Evolutionary conservation across 2,888 invertebrate species (phyloP), one percentile per base, ranked within the genome.

Genomic region (Augiades crinisus): DNA sequence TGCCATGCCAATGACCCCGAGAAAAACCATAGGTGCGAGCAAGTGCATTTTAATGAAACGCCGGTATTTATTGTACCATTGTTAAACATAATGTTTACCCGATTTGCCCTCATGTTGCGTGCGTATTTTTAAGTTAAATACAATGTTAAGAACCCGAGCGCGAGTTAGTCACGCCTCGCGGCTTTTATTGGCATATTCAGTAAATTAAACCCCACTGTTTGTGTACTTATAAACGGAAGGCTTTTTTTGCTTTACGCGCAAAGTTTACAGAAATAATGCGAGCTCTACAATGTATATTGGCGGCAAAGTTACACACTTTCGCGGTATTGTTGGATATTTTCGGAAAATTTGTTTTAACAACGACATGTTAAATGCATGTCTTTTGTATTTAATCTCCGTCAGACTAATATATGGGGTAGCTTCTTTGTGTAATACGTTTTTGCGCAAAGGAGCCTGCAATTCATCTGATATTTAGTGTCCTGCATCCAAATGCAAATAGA

Each of bases 81-180:
- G 64, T 63, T 56, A 46, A 59, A 63, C 62, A 64, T 61, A 62
- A 64, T 64, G 67, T 67, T 65, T 63, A 64, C 65, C 49, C 54
- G 60, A 58, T 58, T 56, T 54, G 43, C 55, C 55, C 56, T 54
- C 54, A 45, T 47, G 53, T 56, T 36, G 58, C 55, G 40, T 14
- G 58, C 47, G 59, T 67, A 65, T 67, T 65, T 67, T 65, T 63
- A 62, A 64, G 60, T 64, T 59, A 57, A 49, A 50, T 58, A 66
- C 65, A 63, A 47, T 61, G 64, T 65, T 59, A 58, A 27, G 46
- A 40, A 21, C 10, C 40, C 12, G 12, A 46, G 19, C 12, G 30
- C 16, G 51, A 50, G 62, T 68, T 68, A 70, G 70, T 71, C 73
- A 73, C 73, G 73, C 65, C 58, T 67, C 24, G 52, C 50, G 52